Conservation (phyloP, 2,888 invertebrate species). For the Caenorhabditis uteleia region DNA sequence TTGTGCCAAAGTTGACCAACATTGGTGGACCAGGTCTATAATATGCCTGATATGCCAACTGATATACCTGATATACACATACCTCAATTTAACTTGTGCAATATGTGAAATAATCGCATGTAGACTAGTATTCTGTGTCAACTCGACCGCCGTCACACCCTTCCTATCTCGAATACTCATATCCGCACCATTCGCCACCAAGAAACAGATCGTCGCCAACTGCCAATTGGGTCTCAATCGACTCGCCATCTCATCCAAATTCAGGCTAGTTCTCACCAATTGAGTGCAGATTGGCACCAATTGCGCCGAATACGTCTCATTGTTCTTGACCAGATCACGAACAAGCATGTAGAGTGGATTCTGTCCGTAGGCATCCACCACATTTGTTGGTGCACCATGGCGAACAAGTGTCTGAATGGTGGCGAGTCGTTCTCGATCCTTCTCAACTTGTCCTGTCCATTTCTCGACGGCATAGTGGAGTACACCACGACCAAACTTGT, state of each 20-base stretch:
- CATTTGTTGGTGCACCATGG: conserved; percentile 32
- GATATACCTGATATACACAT: not conserved
- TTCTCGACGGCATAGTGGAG: conserved; percentile 44
- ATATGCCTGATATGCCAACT: too few species aligned
- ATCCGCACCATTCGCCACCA: conserved; percentile 46
- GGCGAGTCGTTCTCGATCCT: conserved; percentile 37
- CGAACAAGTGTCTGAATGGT: conserved; percentile 42
- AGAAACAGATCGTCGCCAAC: conserved; percentile 42
- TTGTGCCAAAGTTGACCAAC: conserved; percentile 12
- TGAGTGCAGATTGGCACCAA: conserved; percentile 25
- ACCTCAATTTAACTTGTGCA: conserved; percentile 21
- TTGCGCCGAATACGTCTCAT: conserved; percentile 8
- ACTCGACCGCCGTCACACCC: conserved; percentile 28
- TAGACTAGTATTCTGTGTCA: conserved; percentile 22
- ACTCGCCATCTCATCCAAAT: conserved; percentile 48
- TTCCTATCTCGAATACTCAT: conserved; percentile 38
- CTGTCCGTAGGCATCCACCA: conserved; percentile 34
- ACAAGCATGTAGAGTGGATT: conserved; percentile 16
- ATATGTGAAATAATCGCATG: conserved; percentile 26
- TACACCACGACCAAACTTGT: conserved; percentile 36
- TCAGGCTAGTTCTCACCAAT: conserved; percentile 34
- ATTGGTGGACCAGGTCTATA: conserved; percentile 43
- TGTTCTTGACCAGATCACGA: conserved; percentile 25
- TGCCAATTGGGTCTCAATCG: conserved; percentile 48
- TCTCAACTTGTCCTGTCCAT: conserved; percentile 46